Conservation (phyloP, 2,888 invertebrate species). For the Pandemis corylana region DNA sequence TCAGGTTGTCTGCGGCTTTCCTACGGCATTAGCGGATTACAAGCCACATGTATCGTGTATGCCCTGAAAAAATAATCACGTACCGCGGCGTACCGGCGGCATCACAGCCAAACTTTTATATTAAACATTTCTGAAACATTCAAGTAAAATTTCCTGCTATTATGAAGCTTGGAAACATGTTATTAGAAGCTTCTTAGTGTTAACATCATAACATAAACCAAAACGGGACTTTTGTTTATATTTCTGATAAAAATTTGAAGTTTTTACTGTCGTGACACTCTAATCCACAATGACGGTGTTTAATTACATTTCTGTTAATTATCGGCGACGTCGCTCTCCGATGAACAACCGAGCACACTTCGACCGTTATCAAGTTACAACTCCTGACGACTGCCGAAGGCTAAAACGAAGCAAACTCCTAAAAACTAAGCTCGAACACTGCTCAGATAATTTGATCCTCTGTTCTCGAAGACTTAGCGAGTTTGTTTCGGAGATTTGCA, state of each 20-base stretch:
- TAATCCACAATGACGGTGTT: neutral
- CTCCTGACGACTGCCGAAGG: constrained; percentile 19
- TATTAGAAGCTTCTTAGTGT: neutral
- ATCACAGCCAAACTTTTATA: constrained; percentile 5
- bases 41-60: constrained; percentile 27
- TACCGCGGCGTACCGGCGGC: neutral
- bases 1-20: constrained; percentile 28
- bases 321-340: neutral
- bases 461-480: constrained; percentile 11
- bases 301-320: neutral
- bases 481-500: constrained; percentile 8
- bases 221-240: neutral
- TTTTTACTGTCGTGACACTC: neutral
- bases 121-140: constrained; percentile 11
- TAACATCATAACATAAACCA: neutral
- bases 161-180: neutral
- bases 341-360: neutral
- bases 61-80: constrained; percentile 33
- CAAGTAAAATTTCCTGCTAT: constrained; percentile 2
- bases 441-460: constrained; percentile 18
- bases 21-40: neutral
- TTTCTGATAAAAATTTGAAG: no score
- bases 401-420: constrained; percentile 16
- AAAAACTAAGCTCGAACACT: constrained; percentile 23
- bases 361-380: constrained; percentile 27